A percentile compares a stretch with the other conserved stretches of the same genome.
phyloP scores from a whole-genome alignment of 2,797 vertebrate genomes.

The Podargus strigoides region DNA sequence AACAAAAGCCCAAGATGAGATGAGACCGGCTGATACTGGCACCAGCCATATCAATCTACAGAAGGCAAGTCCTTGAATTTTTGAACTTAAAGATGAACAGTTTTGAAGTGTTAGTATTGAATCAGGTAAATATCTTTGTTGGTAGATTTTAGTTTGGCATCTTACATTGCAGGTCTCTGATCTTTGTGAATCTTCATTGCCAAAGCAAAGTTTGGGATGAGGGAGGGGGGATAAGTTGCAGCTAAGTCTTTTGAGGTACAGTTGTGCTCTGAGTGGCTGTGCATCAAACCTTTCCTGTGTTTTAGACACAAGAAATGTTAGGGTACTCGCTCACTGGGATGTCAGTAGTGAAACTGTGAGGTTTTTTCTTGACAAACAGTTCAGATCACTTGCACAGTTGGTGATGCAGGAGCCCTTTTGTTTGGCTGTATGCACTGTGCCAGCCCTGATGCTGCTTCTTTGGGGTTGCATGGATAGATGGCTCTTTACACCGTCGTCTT shows the following conservation, averaged over 20 bases:
- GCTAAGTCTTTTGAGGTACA: neutral
- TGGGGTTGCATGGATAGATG: neutral
- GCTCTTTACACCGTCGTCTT: neutral
- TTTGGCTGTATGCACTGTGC: accelerated
- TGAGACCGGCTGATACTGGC: neutral
- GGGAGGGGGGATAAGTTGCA: neutral
- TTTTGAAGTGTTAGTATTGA: neutral
- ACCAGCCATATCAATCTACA: neutral
- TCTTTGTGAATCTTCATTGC: accelerated
- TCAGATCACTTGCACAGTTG: accelerated
- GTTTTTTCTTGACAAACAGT: accelerated
- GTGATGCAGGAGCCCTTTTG: neutral
- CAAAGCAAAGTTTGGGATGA: neutral
- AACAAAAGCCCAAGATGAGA: neutral
- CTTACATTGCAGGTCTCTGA: neutral
- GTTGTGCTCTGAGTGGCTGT: neutral
- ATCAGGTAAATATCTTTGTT: neutral
- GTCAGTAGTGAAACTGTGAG: neutral
- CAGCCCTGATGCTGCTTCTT: neutral
- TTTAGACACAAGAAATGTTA: neutral
- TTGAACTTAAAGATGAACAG: neutral
- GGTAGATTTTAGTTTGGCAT: neutral
- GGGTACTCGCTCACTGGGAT: accelerated
- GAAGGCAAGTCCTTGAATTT: neutral
- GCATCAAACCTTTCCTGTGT: neutral